Conservation (phyloP, 2,113 vertebrate species). For the Rhabdornis inornatus region DNA sequence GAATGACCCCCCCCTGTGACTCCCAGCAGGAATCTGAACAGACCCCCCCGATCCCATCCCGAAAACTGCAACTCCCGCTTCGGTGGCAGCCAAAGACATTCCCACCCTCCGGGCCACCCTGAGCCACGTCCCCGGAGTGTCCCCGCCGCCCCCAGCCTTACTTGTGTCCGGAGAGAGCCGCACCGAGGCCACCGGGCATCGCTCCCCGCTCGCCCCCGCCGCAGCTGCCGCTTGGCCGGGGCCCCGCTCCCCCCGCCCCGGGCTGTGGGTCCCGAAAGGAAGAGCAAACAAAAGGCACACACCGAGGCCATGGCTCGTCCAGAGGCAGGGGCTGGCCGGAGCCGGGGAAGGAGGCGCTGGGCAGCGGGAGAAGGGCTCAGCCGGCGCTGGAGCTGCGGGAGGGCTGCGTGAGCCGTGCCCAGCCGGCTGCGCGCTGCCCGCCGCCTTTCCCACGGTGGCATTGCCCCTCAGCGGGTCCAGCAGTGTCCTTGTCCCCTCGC, state of each 20-base stretch:
- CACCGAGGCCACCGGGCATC: not conserved
- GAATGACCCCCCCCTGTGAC: accelerated
- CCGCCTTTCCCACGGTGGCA: not conserved
- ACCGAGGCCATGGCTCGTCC: not conserved
- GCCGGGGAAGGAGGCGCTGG: not conserved
- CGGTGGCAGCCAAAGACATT: accelerated
- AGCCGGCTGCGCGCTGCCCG: not conserved
- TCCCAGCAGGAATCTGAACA: accelerated
- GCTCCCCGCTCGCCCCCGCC: not conserved
- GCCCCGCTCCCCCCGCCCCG: not conserved
- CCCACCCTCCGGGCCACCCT: accelerated
- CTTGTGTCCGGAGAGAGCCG: not conserved
- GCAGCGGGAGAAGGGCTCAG: not conserved
- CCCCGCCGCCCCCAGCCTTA: not conserved
- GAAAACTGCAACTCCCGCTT: not conserved
- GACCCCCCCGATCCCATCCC: accelerated
- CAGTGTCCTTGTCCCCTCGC: not conserved
- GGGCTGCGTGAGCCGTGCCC: not conserved
- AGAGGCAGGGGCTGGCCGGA: not conserved
- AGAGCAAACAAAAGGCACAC: not conserved
- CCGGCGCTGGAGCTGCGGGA: not conserved
- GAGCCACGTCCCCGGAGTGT: not conserved
- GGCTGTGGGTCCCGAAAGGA: not conserved
- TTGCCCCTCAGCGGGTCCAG: accelerated
- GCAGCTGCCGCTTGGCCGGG: not conserved